Conservation (phyloP, 2,113 vertebrate genomes). For the Hydrochoerus hydrochaeris region DNA sequence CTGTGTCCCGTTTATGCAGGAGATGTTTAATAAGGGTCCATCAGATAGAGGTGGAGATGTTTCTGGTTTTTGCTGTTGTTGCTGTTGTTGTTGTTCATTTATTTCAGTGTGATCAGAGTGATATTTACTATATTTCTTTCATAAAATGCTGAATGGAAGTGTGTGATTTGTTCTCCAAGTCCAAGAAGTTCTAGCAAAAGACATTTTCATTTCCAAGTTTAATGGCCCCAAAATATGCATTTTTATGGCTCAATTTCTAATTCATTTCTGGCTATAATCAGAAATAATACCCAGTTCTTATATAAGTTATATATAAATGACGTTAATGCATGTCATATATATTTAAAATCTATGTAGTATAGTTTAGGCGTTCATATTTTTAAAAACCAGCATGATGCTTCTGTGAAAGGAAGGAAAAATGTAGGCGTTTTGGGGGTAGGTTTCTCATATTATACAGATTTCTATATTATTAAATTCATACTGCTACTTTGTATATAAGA, state of each 20-base stretch:
- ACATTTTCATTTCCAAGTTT: background rate
- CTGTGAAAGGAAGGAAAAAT: background rate
- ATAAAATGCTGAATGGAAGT: background rate
- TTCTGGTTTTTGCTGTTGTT: background rate
- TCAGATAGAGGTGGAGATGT: background rate
- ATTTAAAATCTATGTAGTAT: background rate
- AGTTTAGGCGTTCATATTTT: background rate
- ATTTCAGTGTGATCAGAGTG: background rate
- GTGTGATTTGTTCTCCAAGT: background rate
- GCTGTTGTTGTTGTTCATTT: background rate
- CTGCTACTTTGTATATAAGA: background rate
- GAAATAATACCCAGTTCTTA: background rate
- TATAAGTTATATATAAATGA: background rate
- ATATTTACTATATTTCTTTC: background rate
- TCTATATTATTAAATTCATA: background rate
- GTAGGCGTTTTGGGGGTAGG: background rate
- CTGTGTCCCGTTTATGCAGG: background rate
- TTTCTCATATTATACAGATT: background rate
- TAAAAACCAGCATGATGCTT: background rate
- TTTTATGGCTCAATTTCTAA: background rate
- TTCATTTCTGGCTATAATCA: background rate
- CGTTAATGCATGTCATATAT: background rate
- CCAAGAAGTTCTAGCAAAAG: background rate
- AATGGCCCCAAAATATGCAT: background rate
- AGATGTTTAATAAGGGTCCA: background rate